Conservation (phyloP, 37 sponge, comb jelly and placozoan genomes). For the Ianthella basta region DNA sequence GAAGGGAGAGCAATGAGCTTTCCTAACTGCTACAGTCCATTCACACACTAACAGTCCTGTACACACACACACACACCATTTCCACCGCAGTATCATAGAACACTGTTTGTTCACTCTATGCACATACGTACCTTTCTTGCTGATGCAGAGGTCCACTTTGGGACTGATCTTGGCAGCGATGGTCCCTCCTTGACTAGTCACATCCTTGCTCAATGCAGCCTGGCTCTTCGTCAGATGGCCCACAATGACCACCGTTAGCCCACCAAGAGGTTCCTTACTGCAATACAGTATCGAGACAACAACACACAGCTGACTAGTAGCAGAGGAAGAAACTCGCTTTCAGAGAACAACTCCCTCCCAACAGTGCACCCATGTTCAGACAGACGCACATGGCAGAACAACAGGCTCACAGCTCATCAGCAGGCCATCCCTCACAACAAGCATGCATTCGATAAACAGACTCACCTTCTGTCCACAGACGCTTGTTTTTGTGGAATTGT, state of each 20-base stretch:
- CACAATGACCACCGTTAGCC: slow-evolving; percentile 72
- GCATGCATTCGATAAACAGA: not conserved
- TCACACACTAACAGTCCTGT: not conserved
- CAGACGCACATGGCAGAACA: too few relatives aligned
- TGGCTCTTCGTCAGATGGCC: slow-evolving; percentile 62
- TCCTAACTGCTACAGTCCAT: too few relatives aligned
- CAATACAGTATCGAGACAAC: not conserved
- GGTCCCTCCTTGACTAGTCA: slow-evolving; percentile 69
- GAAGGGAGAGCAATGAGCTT: too few relatives aligned
- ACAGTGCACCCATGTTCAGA: not conserved
- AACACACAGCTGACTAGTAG: not conserved
- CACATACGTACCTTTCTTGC: slow-evolving; percentile 42
- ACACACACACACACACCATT: not conserved
- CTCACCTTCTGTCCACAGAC: slow-evolving; percentile 1
- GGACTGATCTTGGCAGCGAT: slow-evolving; percentile 48
- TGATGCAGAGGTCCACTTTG: slow-evolving; percentile 68
- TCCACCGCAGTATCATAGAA: not conserved
- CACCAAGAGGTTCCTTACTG: slow-evolving; percentile 50
- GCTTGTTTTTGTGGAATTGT: slow-evolving; percentile 25
- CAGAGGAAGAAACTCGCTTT: not conserved
- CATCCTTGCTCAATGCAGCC: slow-evolving; percentile 41
- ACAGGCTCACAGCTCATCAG: too few relatives aligned
- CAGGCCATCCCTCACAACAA: too few relatives aligned
- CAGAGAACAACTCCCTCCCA: not conserved
- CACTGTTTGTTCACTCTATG: not conserved